Evolutionary conservation across 2,797 vertebrate genomes (phyloP).

Genomic region (Phoxinus dragarum): DNA sequence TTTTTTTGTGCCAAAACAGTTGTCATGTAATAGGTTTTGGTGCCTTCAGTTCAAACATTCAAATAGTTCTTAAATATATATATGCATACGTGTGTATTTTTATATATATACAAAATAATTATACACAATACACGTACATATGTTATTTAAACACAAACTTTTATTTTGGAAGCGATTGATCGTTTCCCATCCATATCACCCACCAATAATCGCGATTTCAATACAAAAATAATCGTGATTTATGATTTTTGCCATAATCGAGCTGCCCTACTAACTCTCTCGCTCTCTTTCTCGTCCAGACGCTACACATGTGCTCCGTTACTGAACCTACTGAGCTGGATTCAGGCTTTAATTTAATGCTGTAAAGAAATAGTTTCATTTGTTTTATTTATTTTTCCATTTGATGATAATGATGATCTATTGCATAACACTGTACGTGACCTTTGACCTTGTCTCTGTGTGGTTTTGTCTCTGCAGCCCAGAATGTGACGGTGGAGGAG

Average conservation of each 20-base stretch:
- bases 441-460: slow-evolving; percentile 47
- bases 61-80: too few species aligned
- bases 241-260: too few species aligned
- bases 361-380: background rate
- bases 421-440: slow-evolving; percentile 3
- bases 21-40: background rate
- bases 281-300: background rate
- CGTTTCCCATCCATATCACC: too few species aligned
- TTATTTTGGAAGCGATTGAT: too few species aligned
- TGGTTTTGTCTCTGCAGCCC: slow-evolving; percentile 79
- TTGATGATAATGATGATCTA: background rate
- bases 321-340: background rate
- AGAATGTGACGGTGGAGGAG: slow-evolving; percentile 92
- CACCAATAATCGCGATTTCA: too few species aligned
- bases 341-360: background rate
- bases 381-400: background rate
- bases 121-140: too few species aligned
- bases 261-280: background rate
- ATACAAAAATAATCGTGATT: too few species aligned
- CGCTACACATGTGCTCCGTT: background rate
- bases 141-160: too few species aligned
- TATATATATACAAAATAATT: too few species aligned
- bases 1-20: background rate
- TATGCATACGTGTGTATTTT: too few species aligned
- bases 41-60: too few species aligned